Conservation (phyloP, 2,888 invertebrate genomes). For the Eumerus sabulonum region DNA sequence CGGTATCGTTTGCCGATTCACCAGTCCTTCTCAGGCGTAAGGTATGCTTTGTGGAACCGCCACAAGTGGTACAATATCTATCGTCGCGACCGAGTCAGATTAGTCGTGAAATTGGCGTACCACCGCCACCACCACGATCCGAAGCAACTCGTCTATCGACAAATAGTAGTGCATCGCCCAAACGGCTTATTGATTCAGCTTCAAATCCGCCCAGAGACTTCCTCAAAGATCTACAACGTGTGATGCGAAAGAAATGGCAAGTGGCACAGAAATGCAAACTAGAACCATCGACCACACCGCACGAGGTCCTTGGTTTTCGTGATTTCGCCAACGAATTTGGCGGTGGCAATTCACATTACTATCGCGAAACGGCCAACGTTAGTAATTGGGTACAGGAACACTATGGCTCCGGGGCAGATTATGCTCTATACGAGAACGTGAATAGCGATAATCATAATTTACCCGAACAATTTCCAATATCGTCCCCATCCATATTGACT, state of each 20-base stretch:
- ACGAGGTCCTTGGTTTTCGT: slow-evolving; percentile 93
- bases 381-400: slow-evolving; percentile 95
- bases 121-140: slow-evolving; percentile 87
- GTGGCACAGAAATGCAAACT: slow-evolving; percentile 95
- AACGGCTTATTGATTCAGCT: slow-evolving; percentile 85
- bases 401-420: slow-evolving; percentile 82
- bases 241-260: slow-evolving; percentile 96
- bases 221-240: slow-evolving; percentile 91
- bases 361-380: slow-evolving; percentile 84
- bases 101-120: slow-evolving; percentile 74
- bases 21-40: slow-evolving; percentile 78
- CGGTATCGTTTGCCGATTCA: slow-evolving; percentile 79
- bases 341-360: slow-evolving; percentile 75
- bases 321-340: slow-evolving; percentile 84
- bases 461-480: slow-evolving; percentile 59
- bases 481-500: slow-evolving; percentile 69
- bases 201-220: slow-evolving; percentile 90
- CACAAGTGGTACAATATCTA: slow-evolving; percentile 72
- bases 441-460: slow-evolving; percentile 75
- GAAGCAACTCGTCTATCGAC: slow-evolving; percentile 87
- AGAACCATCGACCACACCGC: slow-evolving; percentile 92
- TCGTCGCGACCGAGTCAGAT: slow-evolving; percentile 71
- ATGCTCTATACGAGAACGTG: slow-evolving; percentile 86
- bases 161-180: slow-evolving; percentile 82
- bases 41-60: slow-evolving; percentile 78